Evolutionary conservation across 2,888 invertebrate species (phyloP).

Genomic region (Crematogaster levior): DNA sequence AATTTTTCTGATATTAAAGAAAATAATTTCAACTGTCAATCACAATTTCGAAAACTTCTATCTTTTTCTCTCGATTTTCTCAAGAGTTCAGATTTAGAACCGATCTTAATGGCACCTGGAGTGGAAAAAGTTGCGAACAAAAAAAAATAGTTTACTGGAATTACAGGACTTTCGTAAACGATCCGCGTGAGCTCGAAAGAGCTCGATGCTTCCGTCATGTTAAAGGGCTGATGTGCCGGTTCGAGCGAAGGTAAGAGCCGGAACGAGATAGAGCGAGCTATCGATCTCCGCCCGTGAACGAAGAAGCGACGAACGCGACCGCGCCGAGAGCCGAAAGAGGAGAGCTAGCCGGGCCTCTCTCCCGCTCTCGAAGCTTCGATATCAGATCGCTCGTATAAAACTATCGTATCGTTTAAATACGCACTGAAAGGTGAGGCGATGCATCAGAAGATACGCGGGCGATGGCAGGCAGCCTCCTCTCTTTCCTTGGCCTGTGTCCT

Average conservation of each 20-base stretch:
- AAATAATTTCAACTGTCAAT: not conserved
- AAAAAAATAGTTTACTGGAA: constrained; percentile 32
- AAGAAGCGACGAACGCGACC: constrained; percentile 8
- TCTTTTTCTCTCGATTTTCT: not conserved
- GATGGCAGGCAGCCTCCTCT: constrained; percentile 84
- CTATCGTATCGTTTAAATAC: constrained; percentile 86
- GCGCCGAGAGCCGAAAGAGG: constrained; percentile 28
- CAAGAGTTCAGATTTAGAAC: not conserved
- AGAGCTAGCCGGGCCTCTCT: constrained; percentile 67
- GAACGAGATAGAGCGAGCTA: constrained; percentile 23
- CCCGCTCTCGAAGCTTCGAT: constrained; percentile 82
- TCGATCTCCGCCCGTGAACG: constrained; percentile 36
- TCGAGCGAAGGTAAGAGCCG: constrained; percentile 16
- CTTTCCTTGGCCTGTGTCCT: constrained; percentile 57
- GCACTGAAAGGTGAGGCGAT: constrained; percentile 86
- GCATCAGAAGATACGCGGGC: constrained; percentile 85
- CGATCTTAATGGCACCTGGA: not conserved
- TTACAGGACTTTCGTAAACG: constrained; percentile 56
- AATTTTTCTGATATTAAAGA: not conserved
- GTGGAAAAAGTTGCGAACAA: constrained; percentile 8
- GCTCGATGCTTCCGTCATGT: constrained; percentile 78
- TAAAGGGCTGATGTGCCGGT: constrained; percentile 69
- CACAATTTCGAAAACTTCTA: not conserved
- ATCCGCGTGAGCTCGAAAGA: constrained; percentile 50
- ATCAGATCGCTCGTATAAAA: constrained; percentile 86